These are phyloP conservation scores for Parasteatoda tepidariorum DNA, from an alignment of 1,140 invertebrate genomes.

Conservation along the genomic window DNA sequence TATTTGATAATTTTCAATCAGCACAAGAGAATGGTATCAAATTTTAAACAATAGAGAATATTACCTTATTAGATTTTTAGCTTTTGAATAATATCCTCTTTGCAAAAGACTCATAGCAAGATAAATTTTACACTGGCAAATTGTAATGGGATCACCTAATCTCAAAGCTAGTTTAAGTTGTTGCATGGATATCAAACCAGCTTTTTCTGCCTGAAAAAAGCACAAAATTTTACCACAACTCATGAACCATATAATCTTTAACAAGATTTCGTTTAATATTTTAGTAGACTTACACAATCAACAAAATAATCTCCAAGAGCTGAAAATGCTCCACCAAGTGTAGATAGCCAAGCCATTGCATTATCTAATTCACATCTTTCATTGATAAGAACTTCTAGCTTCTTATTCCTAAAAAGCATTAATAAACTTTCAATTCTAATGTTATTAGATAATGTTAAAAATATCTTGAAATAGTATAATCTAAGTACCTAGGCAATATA, in stretches of 20 bases:
- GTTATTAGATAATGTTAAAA: too few relatives aligned
- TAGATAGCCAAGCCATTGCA: conserved; percentile 94
- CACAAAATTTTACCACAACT: neutral
- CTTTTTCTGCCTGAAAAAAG: conserved; percentile 79
- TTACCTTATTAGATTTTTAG: conserved; percentile 76
- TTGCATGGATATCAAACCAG: conserved; percentile 84
- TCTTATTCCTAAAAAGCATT: conserved; percentile 66
- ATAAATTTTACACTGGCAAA: conserved; percentile 85
- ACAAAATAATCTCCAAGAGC: conserved; percentile 87
- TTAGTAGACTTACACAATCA: conserved; percentile 77
- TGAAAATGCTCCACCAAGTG: conserved; percentile 93
- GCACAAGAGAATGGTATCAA: neutral
- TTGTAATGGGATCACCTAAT: conserved; percentile 82
- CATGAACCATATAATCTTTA: too few relatives aligned
- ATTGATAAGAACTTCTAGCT: conserved; percentile 63
- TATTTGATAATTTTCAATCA: neutral
- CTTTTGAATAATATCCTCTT: conserved; percentile 75
- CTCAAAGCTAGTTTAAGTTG: conserved; percentile 84
- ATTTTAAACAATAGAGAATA: neutral
- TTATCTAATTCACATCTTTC: conserved; percentile 79
- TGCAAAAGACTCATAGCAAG: conserved; percentile 89
- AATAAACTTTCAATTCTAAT: too few relatives aligned
- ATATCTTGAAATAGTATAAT: too few relatives aligned
- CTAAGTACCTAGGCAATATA: too few relatives aligned
- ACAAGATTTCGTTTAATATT: neutral